These are phyloP conservation scores for Epirrhoe alternata DNA, from an alignment of 2,888 invertebrate species.

Conservation along the genomic window DNA sequence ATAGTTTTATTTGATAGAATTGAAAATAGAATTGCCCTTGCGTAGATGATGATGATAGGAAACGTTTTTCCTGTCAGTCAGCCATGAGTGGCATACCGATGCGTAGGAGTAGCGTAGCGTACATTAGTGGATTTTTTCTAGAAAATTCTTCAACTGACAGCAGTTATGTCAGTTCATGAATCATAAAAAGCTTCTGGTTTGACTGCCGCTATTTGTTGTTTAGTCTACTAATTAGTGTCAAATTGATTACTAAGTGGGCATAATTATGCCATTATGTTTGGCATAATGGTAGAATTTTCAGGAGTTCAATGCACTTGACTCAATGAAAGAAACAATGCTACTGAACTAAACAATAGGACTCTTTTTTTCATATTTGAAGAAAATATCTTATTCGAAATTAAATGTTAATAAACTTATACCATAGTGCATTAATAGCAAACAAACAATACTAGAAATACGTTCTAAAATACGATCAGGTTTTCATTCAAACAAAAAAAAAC, in stretches of 20 bases:
- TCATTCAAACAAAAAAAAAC: neutral
- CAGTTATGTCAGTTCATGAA: conserved; percentile 11
- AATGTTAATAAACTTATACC: too few species aligned
- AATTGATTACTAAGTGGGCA: neutral
- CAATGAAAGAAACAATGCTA: too few species aligned
- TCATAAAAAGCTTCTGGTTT: conserved; percentile 9
- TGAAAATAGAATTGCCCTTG: conserved; percentile 23
- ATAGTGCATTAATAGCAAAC: neutral
- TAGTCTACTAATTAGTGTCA: neutral
- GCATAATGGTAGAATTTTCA: neutral
- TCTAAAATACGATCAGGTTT: neutral
- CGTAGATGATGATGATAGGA: conserved; percentile 17
- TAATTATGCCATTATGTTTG: neutral
- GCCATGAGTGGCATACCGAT: conserved; percentile 20
- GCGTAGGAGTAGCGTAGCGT: conserved; percentile 25
- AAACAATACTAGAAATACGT: neutral
- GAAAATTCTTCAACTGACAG: conserved; percentile 23
- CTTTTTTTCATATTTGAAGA: too few species aligned
- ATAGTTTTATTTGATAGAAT: neutral
- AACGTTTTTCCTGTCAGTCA: conserved; percentile 30
- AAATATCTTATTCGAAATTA: too few species aligned
- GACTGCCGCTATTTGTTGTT: neutral
- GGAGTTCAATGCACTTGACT: neutral
- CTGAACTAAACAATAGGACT: too few species aligned
- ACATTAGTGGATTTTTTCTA: conserved; percentile 22